Conservation (phyloP, 2,888 invertebrate genomes). For the Enoplolaimus lenunculus region DNA sequence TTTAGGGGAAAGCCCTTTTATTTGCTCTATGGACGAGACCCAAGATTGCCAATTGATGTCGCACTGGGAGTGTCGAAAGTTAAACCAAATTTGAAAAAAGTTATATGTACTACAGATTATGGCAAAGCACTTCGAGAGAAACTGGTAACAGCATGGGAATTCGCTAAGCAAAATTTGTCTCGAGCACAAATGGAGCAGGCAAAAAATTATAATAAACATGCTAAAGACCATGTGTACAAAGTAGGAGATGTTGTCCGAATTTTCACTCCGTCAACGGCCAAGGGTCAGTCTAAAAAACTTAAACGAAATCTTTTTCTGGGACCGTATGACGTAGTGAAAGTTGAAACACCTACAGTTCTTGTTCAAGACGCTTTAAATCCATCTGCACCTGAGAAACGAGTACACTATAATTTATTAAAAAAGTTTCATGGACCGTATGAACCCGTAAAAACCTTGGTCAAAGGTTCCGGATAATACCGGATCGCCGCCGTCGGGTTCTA, state of each 20-base stretch:
- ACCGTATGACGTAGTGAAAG: neutral
- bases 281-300: neutral
- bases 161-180: neutral
- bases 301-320: neutral
- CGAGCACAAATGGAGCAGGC: neutral
- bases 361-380: neutral
- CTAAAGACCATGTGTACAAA: neutral
- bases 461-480: no score
- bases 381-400: neutral
- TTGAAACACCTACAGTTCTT: neutral
- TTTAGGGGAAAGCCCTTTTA: neutral
- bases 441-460: no score
- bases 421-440: neutral
- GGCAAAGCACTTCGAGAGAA: neutral
- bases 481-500: no score
- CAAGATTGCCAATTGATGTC: neutral
- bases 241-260: neutral
- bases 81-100: neutral
- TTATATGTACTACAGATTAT: neutral
- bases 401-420: neutral
- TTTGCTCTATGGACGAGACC: neutral
- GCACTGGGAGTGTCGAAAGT: neutral
- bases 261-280: neutral
- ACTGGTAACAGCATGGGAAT: neutral
- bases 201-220: neutral